Evolutionary conservation across 2,888 invertebrate genomes (phyloP), one percentile per base, ranked within the genome.

Genomic region (Clepsis dumicolana): DNA sequence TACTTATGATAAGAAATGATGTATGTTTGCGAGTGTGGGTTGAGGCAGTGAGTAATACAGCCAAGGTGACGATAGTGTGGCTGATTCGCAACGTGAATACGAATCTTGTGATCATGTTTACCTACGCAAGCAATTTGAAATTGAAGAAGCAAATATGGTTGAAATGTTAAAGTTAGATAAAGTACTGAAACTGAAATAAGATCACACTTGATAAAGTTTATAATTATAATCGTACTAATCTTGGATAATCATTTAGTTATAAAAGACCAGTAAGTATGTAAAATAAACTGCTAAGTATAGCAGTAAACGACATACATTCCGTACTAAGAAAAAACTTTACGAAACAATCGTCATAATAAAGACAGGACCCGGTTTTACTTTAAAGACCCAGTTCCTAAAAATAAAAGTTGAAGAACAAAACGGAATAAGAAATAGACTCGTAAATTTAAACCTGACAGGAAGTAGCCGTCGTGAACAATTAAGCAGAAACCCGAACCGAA

Each of bases 1-100:
- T 59, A 54, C 52, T 70, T 29, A 63, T 59, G 70, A 74, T 73
- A 73, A 71, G 41, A n/a, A n/a, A n/a, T n/a, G 50, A 35, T 41
- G 50, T 29, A 71, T 65, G 38, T 67, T 62, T 52, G 60, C 48
- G 25, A 29, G 50, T 63, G 56, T 63, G 44, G 65, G 29, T 64
- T 57, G 38, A 52, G 68, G 61, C 60, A 56, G 70, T 75, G 77
- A 78, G 71, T 76, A 77, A 77, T 72, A 66, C 41, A 56, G 60
- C 70, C 75, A 78, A 78, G 77, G 77, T 76, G 65, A 75, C 63
- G 65, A 62, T 72, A 74, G 64, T 70, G 48, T 41, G 41, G 64
- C 62, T 62, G 24, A 44, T 70, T 57, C 21, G 44, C 41, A 35
- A 53, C 35, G 16, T 29, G 32, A 61, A 64, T 60, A 60, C 10